phyloP scores from a whole-genome alignment of 2,888 invertebrate genomes.

The Rhyacophila evoluta region DNA sequence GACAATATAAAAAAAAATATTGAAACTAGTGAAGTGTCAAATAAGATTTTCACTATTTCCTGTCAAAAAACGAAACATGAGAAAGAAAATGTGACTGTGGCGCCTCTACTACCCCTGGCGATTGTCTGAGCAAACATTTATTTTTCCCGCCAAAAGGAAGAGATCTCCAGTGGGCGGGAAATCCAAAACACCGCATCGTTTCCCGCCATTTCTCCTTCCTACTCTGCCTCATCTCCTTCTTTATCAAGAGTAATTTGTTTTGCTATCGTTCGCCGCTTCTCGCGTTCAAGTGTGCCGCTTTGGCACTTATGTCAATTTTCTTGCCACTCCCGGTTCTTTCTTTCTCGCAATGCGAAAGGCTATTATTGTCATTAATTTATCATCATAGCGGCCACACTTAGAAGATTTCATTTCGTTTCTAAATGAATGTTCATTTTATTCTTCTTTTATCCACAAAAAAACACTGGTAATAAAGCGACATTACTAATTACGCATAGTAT shows the following conservation, averaged over 20 bases:
- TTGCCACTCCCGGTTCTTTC: not conserved
- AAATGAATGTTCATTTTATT: too few species aligned
- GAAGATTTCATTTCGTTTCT: too few species aligned
- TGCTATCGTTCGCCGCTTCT: conserved; percentile 34
- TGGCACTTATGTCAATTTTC: not conserved
- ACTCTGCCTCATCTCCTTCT: conserved; percentile 35
- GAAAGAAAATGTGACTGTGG: conserved; percentile 17
- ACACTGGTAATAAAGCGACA: too few species aligned
- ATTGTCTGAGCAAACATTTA: conserved; percentile 43
- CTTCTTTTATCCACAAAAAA: too few species aligned
- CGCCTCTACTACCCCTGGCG: conserved; percentile 24
- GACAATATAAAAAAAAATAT: too few species aligned
- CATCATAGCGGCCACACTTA: too few species aligned
- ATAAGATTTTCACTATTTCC: not conserved
- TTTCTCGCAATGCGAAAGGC: too few species aligned
- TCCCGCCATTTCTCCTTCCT: conserved; percentile 37
- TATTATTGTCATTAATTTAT: too few species aligned
- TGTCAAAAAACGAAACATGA: conserved; percentile 10
- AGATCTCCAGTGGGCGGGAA: conserved; percentile 10
- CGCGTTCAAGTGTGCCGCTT: conserved; percentile 35
- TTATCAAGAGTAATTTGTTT: conserved; percentile 52
- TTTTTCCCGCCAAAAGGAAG: conserved; percentile 29
- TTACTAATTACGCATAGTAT: too few species aligned
- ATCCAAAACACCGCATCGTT: conserved; percentile 30
- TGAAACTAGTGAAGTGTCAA: too few species aligned